Evolutionary conservation across 2,888 invertebrate genomes (phyloP), one percentile per base, ranked within the genome.

Genomic region (Sinelater perroti): DNA sequence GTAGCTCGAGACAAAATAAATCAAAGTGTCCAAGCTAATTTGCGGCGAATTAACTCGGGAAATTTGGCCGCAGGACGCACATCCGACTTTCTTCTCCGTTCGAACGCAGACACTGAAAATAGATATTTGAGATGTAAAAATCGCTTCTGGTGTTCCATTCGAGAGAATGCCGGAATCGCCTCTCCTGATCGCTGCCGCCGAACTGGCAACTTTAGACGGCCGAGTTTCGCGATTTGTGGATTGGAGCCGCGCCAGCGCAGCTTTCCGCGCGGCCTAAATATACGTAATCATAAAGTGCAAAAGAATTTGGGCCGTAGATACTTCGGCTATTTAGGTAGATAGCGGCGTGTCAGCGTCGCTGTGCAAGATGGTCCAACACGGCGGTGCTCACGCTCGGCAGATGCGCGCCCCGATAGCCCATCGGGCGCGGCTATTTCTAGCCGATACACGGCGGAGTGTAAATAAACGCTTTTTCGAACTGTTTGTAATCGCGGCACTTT

Each of bases 251-350:
- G 60, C 60, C 60, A 60, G 26, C 56, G 60, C 52, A 56, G 52
- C 56, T 60, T 56, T 52, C 60, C 60, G 60, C 52, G 38, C 47
- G 53, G 45, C 56, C 54, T 57, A 57, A 61, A 61, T 56, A 57
- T 56, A 53, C 42, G 45, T 57, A 61, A 56, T 61, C 57, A 36
- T 56, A 61, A 61, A 61, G 26, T 61, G 53, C 46, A 45, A 38
- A 42, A 46, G 50, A 54, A 44, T 45, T 17, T 36, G 11, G 52
- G 30, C 44, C 30, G 7, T 24, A n/a, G 8, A 20, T 17, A n/a
- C n/a, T n/a, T n/a, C n/a, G n/a, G n/a, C n/a, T n/a, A n/a, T n/a
- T n/a, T n/a, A n/a, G n/a, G n/a, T n/a, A n/a, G n/a, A n/a, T n/a
- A n/a, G n/a, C n/a, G n/a, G n/a, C n/a, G n/a, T n/a, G n/a, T n/a